Conservation (phyloP, 2,888 invertebrate species). For the Agriopis marginaria region DNA sequence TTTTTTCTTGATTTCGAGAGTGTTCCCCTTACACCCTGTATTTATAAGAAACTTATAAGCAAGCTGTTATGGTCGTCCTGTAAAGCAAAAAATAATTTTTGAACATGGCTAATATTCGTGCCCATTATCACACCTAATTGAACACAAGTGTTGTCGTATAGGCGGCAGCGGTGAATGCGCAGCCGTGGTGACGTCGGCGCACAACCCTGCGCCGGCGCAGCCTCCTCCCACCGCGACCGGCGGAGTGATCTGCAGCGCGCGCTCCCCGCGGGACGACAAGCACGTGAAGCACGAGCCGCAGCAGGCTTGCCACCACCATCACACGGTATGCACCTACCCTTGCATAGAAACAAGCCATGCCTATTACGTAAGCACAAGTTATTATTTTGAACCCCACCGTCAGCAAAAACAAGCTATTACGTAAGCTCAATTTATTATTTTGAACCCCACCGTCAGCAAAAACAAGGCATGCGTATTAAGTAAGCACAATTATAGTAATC, state of each 20-base stretch:
- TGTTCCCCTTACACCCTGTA: too few relatives aligned
- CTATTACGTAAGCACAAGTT: too few relatives aligned
- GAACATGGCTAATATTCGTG: not conserved
- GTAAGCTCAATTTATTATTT: too few relatives aligned
- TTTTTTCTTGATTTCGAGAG: too few relatives aligned
- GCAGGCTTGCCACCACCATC: conserved; percentile 57
- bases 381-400: too few relatives aligned
- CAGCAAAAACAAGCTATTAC: too few relatives aligned
- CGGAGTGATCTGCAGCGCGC: conserved; percentile 76
- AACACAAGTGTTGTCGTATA: conserved; percentile 12
- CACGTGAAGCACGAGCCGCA: conserved; percentile 82
- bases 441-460: too few relatives aligned
- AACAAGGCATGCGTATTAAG: too few relatives aligned
- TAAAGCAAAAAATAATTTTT: too few relatives aligned
- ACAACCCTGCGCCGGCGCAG: conserved; percentile 36
- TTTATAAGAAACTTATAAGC: too few relatives aligned
- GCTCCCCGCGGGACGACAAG: conserved; percentile 75
- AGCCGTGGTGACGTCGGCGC: conserved; percentile 37
- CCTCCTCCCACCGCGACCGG: conserved; percentile 36
- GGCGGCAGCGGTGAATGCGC: conserved; percentile 62
- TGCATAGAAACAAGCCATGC: not conserved
- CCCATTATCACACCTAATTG: not conserved
- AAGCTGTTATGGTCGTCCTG: too few relatives aligned
- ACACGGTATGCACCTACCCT: conserved; percentile 41
- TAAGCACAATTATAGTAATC: too few relatives aligned